phyloP scores from a whole-genome alignment of 2,888 invertebrate species.

The Apodemia zela region DNA sequence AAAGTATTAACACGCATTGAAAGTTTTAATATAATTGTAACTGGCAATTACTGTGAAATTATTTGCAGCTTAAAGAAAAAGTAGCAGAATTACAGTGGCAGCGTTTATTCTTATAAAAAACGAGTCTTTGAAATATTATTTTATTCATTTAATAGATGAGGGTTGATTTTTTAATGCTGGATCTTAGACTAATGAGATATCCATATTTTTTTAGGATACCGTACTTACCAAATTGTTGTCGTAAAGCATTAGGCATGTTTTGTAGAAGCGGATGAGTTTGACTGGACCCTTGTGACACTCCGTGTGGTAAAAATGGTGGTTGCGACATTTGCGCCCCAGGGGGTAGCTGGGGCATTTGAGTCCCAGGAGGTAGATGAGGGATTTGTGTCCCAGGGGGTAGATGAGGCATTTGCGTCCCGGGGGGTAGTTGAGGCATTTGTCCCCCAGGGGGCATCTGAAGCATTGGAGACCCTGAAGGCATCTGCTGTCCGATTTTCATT shows the following conservation, averaged over 20 bases:
- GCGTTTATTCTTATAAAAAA: too few relatives aligned
- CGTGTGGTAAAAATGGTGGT: constrained; percentile 6
- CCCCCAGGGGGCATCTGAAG: background rate
- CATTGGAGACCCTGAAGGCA: background rate
- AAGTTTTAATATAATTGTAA: too few relatives aligned
- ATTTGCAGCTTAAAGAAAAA: too few relatives aligned
- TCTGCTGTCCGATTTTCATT: background rate
- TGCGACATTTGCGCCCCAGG: background rate
- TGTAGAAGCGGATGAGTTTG: constrained; percentile 9
- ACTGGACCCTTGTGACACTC: constrained; percentile 2
- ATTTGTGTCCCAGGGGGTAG: background rate
- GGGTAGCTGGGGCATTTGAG: constrained; percentile 4
- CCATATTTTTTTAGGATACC: too few relatives aligned
- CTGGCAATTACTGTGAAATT: too few relatives aligned
- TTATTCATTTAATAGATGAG: too few relatives aligned
- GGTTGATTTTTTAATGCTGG: too few relatives aligned
- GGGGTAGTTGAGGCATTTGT: background rate
- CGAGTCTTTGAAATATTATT: too few relatives aligned
- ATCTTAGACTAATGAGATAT: too few relatives aligned
- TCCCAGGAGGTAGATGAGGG: background rate
- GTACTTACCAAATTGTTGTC: constrained; percentile 9
- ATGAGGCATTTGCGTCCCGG: background rate
- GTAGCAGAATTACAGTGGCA: too few relatives aligned
- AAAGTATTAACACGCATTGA: too few relatives aligned
- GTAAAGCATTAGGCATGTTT: constrained; percentile 26